phyloP scores from a whole-genome alignment of 2,888 invertebrate species.

The Drosophila sordidula region DNA sequence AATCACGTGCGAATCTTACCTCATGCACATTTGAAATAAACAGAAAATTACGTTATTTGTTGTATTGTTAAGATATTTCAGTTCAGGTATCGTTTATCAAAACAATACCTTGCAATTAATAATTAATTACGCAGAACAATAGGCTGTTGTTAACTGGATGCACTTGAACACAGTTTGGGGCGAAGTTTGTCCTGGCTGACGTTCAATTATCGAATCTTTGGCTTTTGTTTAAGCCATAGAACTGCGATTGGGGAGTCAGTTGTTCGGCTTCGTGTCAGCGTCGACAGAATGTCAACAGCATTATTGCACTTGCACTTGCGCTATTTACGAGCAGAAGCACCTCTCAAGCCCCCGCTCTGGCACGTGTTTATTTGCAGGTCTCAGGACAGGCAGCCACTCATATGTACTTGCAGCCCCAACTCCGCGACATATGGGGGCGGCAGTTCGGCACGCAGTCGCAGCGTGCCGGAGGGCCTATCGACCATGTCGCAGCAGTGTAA shows the following conservation, averaged over 20 bases:
- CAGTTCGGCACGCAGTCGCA: conserved; percentile 83
- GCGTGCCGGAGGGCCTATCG: conserved; percentile 85
- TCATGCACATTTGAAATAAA: too few relatives aligned
- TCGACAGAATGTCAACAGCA: conserved; percentile 18
- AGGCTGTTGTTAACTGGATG: background rate
- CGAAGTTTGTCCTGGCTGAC: conserved; percentile 4
- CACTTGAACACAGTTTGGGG: conserved; percentile 15
- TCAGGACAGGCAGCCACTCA: conserved; percentile 63
- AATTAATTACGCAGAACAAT: conserved; percentile 1
- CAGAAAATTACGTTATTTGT: too few relatives aligned
- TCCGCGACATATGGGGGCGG: conserved; percentile 52
- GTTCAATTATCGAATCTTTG: conserved; percentile 21
- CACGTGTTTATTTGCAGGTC: conserved; percentile 50
- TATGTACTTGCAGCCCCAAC: conserved; percentile 66
- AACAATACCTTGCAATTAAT: background rate
- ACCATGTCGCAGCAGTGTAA: conserved; percentile 83
- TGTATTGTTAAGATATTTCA: too few relatives aligned
- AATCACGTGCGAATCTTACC: too few relatives aligned
- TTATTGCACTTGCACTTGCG: conserved; percentile 42
- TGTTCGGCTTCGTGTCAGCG: conserved; percentile 42
- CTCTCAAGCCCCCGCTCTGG: background rate
- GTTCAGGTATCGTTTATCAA: background rate
- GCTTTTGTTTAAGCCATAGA: conserved; percentile 35
- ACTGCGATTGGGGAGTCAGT: conserved; percentile 33
- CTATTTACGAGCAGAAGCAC: conserved; percentile 18